phyloP scores from a whole-genome alignment of 2,888 invertebrate species.

The Lacanobia wlatinum region DNA sequence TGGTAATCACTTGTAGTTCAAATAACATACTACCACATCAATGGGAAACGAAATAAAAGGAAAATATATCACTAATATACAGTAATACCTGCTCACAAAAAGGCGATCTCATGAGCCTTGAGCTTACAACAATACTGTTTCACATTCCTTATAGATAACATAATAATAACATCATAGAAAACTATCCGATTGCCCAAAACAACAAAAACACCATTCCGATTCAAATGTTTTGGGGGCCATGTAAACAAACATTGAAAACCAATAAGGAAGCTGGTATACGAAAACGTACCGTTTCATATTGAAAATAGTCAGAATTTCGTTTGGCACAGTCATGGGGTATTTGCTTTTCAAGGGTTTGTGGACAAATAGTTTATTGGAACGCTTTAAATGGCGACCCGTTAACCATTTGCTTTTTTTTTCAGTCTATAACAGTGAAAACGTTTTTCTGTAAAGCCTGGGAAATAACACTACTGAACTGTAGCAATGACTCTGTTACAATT shows the following conservation, averaged over 20 bases:
- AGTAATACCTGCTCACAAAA: too few relatives aligned
- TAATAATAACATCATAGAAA: not conserved
- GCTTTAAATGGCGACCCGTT: not conserved
- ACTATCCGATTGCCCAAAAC: not conserved
- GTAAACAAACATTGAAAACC: slow-evolving; percentile 14
- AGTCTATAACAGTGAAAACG: too few relatives aligned
- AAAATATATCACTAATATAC: too few relatives aligned
- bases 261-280: slow-evolving; percentile 32
- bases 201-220: slow-evolving; percentile 10
- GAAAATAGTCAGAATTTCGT: slow-evolving; percentile 10
- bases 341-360: not conserved
- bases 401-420: not conserved
- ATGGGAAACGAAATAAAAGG: too few relatives aligned
- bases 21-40: too few relatives aligned
- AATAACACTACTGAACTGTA: too few relatives aligned
- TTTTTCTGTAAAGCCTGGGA: too few relatives aligned
- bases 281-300: slow-evolving; percentile 1
- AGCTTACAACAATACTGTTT: too few relatives aligned
- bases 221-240: slow-evolving; percentile 15
- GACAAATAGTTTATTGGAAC: not conserved
- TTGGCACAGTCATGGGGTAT: slow-evolving; percentile 7
- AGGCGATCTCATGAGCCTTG: too few relatives aligned
- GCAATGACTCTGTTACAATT: too few relatives aligned
- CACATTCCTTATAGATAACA: too few relatives aligned
- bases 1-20: too few relatives aligned